phyloP scores from a whole-genome alignment of 2,113 vertebrate genomes.

The Acrocephalus arundinaceus region DNA sequence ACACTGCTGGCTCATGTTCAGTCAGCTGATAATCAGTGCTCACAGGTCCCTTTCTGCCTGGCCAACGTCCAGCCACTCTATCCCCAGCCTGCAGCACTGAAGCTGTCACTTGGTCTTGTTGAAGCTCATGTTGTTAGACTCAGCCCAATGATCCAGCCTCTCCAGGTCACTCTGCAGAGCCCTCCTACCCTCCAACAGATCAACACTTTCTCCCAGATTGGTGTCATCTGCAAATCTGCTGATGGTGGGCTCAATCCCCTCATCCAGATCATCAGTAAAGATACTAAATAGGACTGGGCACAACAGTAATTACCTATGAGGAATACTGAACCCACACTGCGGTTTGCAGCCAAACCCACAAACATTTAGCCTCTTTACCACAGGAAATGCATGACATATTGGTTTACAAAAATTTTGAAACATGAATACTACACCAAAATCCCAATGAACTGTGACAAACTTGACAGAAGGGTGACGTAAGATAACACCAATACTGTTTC shows the following conservation, averaged over 20 bases:
- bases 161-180: neutral
- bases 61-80: fast-evolving
- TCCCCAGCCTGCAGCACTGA: neutral
- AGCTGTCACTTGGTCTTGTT: fast-evolving
- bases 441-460: neutral
- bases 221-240: neutral
- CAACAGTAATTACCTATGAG: neutral
- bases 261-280: neutral
- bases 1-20: neutral
- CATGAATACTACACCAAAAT: neutral
- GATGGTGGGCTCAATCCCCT: neutral
- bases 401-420: neutral
- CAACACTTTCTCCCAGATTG: neutral
- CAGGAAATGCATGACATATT: neutral
- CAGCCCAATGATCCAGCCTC: neutral
- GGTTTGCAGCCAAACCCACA: neutral
- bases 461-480: neutral
- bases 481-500: neutral
- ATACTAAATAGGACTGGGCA: neutral
- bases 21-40: too few species aligned
- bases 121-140: neutral
- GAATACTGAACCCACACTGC: neutral
- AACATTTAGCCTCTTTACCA: neutral
- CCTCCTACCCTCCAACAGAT: neutral
- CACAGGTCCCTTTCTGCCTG: too few species aligned